These are phyloP conservation scores for Alethe diademata DNA, from an alignment of 2,113 vertebrate genomes.

Conservation along the genomic window DNA sequence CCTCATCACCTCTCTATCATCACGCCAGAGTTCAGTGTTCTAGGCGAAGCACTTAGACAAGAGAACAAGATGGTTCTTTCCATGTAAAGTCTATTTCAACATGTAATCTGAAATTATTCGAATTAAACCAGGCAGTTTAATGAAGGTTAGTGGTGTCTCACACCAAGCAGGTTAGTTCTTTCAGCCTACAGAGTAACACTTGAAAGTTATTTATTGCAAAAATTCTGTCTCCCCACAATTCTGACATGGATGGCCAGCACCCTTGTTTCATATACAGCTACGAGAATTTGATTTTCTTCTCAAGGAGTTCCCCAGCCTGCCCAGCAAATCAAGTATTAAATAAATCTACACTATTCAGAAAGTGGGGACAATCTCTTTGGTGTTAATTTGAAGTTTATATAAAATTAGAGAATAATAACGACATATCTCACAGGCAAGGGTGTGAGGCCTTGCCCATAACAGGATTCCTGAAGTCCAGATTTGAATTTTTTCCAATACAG, in stretches of 20 bases:
- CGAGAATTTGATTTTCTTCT: not conserved
- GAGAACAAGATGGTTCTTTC: not conserved
- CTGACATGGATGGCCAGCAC: not conserved
- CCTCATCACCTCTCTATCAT: not conserved
- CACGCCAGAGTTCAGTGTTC: rapidly evolving
- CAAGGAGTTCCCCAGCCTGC: not conserved
- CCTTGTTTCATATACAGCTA: not conserved
- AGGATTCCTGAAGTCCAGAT: not conserved
- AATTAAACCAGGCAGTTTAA: not conserved
- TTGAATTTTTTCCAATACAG: not conserved
- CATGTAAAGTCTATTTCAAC: not conserved
- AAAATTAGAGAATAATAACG: not conserved
- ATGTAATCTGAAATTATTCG: rapidly evolving
- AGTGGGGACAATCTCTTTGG: not conserved
- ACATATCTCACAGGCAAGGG: not conserved
- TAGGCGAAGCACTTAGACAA: not conserved
- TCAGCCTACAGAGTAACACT: not conserved
- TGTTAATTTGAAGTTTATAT: not conserved
- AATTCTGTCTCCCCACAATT: not conserved
- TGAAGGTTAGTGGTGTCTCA: not conserved
- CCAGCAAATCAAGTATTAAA: not conserved
- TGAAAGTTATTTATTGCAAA: rapidly evolving
- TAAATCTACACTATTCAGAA: not conserved
- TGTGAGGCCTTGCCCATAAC: rapidly evolving
- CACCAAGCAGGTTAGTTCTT: not conserved